Percentiles rank a stretch among this genome's conserved stretches.
Evolutionary conservation across 64 coral and sea anemone species (phyloP).

Genomic region (Anthopleura sola): DNA sequence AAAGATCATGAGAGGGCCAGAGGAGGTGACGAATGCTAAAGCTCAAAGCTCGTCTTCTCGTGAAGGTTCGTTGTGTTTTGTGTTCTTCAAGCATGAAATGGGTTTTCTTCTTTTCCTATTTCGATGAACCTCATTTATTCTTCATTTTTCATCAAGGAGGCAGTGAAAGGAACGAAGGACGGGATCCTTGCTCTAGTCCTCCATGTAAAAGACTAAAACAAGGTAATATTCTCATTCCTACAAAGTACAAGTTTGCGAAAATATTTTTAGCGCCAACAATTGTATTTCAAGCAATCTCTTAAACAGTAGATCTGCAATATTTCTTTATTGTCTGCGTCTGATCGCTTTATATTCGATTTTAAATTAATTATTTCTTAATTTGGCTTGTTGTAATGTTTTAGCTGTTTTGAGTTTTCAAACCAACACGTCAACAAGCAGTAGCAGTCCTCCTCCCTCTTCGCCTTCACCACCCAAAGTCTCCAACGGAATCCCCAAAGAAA

Average conservation of each 20-base stretch:
- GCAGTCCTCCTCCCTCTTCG: not conserved
- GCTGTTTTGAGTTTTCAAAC: slow-evolving; percentile 26
- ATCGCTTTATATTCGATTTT: not conserved
- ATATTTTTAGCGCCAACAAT: not conserved
- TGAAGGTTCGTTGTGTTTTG: slow-evolving; percentile 24
- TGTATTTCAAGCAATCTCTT: not conserved
- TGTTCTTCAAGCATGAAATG: not conserved
- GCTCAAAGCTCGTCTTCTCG: slow-evolving; percentile 11
- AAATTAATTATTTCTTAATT: not conserved
- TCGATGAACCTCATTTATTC: not conserved
- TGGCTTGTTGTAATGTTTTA: not conserved
- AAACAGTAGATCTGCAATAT: not conserved
- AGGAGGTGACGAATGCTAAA: slow-evolving; percentile 31
- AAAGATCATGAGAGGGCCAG: slow-evolving; percentile 65
- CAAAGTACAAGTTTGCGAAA: not conserved
- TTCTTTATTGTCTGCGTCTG: not conserved
- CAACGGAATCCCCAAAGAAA: not conserved
- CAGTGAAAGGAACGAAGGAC: not conserved
- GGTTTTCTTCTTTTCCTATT: not conserved
- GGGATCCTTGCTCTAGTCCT: slow-evolving; percentile 85
- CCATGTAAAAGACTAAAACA: slow-evolving; percentile 97
- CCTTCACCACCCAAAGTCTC: not conserved
- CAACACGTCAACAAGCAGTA: not conserved
- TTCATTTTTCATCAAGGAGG: slow-evolving; percentile 8
- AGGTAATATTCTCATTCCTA: slow-evolving; percentile 54